These are phyloP conservation scores for Drosophila miranda DNA, from an alignment of 1,140 invertebrate species.

Conservation along the genomic window DNA sequence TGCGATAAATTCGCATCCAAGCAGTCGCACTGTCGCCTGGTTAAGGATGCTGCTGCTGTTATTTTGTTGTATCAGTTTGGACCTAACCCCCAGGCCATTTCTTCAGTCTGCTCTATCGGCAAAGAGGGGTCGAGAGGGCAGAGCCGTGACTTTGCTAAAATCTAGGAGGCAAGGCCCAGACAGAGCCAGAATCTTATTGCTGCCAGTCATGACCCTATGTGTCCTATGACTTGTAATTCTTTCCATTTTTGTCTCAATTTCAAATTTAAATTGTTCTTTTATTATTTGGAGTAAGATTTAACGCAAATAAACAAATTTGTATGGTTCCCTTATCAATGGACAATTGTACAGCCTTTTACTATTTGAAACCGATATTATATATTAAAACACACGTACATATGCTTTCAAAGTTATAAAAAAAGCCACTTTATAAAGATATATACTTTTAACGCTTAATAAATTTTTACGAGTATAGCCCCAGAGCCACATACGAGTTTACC, in stretches of 20 bases:
- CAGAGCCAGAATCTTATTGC: conserved; percentile 37
- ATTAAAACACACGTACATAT: neutral
- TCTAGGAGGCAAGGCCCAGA: neutral
- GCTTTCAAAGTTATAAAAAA: too few species aligned
- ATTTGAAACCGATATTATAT: conserved; percentile 23
- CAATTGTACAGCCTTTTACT: conserved; percentile 22
- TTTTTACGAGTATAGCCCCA: too few species aligned
- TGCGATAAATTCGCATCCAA: conserved; percentile 21
- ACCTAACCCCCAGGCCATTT: conserved; percentile 15
- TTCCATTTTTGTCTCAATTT: conserved; percentile 37
- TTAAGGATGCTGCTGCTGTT: conserved; percentile 18
- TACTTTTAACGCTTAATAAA: too few species aligned
- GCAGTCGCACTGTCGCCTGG: neutral
- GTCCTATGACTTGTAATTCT: conserved; percentile 39
- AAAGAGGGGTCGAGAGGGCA: too few species aligned
- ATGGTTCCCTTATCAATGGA: conserved; percentile 55
- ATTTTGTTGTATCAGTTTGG: conserved; percentile 12
- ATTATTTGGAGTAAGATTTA: conserved; percentile 75
- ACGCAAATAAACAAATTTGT: too few species aligned
- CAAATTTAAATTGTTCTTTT: conserved; percentile 64
- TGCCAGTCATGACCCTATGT: neutral
- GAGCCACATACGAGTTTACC: too few species aligned
- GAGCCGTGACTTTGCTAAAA: too few species aligned
- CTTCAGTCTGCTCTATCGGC: too few species aligned
- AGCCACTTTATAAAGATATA: too few species aligned